Conservation (phyloP, 1,140 invertebrate species). For the Zaprionus kolodkinae region DNA sequence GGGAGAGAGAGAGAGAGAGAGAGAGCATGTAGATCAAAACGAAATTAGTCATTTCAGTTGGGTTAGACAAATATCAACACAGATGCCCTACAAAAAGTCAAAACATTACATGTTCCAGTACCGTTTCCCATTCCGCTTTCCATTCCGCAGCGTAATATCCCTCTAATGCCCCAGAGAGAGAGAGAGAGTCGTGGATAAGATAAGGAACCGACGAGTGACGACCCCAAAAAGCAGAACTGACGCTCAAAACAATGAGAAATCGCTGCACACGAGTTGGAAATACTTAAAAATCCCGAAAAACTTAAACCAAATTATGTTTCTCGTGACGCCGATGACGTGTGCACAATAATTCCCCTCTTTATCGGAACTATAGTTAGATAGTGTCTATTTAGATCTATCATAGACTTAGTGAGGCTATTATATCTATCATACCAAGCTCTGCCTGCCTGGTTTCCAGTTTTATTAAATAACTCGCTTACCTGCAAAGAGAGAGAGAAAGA, state of each 20-base stretch:
- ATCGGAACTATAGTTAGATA: background rate
- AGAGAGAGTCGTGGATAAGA: conserved; percentile 41
- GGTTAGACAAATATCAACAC: conserved; percentile 28
- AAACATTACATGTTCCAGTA: conserved; percentile 1
- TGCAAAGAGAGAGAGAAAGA: conserved; percentile 41
- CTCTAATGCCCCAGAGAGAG: background rate
- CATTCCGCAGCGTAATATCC: background rate
- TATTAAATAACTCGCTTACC: conserved; percentile 56
- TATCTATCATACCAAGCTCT: background rate
- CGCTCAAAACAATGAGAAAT: conserved; percentile 6
- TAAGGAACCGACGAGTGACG: conserved; percentile 32
- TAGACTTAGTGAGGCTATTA: background rate
- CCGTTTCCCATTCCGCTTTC: background rate
- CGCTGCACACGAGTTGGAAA: background rate
- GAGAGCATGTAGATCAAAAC: conserved; percentile 25
- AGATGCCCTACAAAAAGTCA: conserved; percentile 21
- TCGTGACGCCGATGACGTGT: background rate
- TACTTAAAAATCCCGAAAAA: background rate
- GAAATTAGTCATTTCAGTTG: conserved; percentile 47
- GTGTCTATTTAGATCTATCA: background rate
- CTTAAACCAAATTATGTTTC: background rate
- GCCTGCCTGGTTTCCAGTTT: background rate
- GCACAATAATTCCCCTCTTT: background rate
- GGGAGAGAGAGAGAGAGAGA: background rate
- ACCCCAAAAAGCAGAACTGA: conserved; percentile 26